Evolutionary conservation across 2,797 vertebrate genomes (phyloP).

Genomic region (Fundulus diaphanus): DNA sequence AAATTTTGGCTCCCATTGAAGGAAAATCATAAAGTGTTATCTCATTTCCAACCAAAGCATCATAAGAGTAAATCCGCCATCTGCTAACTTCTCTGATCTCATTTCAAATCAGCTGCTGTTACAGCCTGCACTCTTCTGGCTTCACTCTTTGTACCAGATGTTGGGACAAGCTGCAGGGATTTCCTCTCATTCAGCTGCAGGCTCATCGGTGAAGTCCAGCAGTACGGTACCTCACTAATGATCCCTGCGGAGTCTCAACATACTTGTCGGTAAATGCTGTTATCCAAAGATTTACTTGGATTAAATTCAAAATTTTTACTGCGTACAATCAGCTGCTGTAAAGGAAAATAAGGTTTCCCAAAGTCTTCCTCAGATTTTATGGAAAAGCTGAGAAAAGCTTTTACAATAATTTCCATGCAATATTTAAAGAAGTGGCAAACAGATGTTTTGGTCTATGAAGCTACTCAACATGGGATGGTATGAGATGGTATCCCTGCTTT

Average conservation of each 20-base stretch:
- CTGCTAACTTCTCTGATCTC: conserved; percentile 11
- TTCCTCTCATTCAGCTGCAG: conserved; percentile 3
- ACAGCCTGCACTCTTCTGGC: neutral
- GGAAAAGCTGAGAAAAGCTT: neutral
- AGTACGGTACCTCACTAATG: neutral
- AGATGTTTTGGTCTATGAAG: no score
- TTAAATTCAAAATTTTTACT: neutral
- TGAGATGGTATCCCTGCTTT: no score
- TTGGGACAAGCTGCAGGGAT: conserved; percentile 11
- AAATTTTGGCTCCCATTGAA: neutral
- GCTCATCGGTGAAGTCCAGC: neutral
- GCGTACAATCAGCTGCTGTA: neutral
- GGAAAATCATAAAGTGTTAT: neutral
- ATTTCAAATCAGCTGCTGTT: conserved; percentile 2
- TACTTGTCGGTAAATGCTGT: neutral
- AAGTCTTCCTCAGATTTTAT: neutral
- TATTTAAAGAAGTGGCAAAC: neutral
- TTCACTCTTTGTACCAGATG: conserved; percentile 15
- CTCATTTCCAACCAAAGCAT: neutral
- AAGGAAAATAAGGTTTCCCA: neutral
- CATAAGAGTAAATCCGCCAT: neutral
- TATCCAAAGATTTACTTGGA: neutral
- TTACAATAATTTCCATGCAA: neutral
- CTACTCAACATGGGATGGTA: no score
- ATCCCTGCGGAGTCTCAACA: neutral